Conservation (phyloP, 30 jellyfish, hydroid and myxozoan genomes). For the Nemopilema nomurai region DNA sequence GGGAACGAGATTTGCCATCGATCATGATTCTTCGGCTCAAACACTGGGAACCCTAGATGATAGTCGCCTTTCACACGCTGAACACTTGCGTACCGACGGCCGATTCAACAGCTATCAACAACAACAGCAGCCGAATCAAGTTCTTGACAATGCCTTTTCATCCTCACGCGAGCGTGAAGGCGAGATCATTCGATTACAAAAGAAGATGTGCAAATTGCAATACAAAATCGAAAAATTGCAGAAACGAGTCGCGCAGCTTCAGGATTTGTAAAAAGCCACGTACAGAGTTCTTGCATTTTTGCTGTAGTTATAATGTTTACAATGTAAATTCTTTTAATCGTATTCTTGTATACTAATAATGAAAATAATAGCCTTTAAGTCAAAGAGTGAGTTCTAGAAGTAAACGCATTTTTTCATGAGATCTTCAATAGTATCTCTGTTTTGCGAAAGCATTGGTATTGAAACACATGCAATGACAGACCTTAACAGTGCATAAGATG, state of each 20-base stretch:
- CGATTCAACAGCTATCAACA: neutral
- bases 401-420: too few species aligned
- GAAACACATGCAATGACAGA: neutral
- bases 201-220: constrained; percentile 55
- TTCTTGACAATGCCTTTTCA: constrained; percentile 23
- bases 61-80: constrained; percentile 54
- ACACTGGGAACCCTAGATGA: constrained; percentile 57
- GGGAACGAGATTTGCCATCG: constrained; percentile 37
- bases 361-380: too few species aligned
- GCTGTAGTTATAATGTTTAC: too few species aligned
- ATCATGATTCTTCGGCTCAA: constrained; percentile 61
- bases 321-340: too few species aligned
- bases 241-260: constrained; percentile 36
- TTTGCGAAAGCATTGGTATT: too few species aligned
- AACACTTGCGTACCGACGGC: constrained; percentile 4
- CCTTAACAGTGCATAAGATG: constrained; percentile 37
- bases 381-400: too few species aligned
- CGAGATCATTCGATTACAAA: constrained; percentile 55
- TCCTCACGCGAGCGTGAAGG: constrained; percentile 47
- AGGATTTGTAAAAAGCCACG: constrained; percentile 3
- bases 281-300: neutral
- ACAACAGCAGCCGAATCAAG: constrained; percentile 17
- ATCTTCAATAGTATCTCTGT: neutral
- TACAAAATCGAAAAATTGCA: constrained; percentile 47
- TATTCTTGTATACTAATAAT: too few species aligned